These are phyloP conservation scores for Lasioglossum malachurum DNA, from an alignment of 2,888 invertebrate genomes.

Conservation along the genomic window DNA sequence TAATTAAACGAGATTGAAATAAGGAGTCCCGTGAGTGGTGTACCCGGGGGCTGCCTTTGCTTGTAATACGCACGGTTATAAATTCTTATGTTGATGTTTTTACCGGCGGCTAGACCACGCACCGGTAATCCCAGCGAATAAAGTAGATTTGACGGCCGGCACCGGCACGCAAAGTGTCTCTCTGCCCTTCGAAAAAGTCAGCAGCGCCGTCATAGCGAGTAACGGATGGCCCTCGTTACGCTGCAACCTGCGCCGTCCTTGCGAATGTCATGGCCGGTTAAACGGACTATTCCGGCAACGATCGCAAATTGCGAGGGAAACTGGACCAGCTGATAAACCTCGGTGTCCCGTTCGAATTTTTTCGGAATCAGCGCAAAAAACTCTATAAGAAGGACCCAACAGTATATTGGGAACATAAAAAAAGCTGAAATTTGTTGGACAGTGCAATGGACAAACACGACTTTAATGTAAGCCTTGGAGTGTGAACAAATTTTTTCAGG, in stretches of 20 bases:
- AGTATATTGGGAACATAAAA: too few species aligned
- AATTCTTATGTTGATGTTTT: constrained; percentile 42
- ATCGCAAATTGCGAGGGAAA: not conserved
- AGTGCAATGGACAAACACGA: not conserved
- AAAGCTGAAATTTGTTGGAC: too few species aligned
- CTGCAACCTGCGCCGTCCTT: not conserved
- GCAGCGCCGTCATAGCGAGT: not conserved
- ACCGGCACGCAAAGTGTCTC: not conserved
- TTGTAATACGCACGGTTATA: constrained; percentile 37
- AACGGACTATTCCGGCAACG: not conserved
- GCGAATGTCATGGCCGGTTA: constrained; percentile 4
- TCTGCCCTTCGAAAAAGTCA: not conserved
- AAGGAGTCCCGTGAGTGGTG: constrained; percentile 7
- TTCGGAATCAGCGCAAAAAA: too few species aligned
- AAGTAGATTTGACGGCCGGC: not conserved
- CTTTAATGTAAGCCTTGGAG: too few species aligned
- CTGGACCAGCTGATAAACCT: not conserved
- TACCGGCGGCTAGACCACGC: not conserved
- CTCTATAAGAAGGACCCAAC: too few species aligned
- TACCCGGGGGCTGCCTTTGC: not conserved
- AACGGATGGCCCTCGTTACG: constrained; percentile 22
- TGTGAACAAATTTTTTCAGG: too few species aligned
- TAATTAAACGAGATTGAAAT: constrained; percentile 57
- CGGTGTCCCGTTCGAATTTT: not conserved
- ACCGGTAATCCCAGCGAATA: not conserved